phyloP scores from a whole-genome alignment of 2,888 invertebrate genomes.

The Drosophila barbarae region DNA sequence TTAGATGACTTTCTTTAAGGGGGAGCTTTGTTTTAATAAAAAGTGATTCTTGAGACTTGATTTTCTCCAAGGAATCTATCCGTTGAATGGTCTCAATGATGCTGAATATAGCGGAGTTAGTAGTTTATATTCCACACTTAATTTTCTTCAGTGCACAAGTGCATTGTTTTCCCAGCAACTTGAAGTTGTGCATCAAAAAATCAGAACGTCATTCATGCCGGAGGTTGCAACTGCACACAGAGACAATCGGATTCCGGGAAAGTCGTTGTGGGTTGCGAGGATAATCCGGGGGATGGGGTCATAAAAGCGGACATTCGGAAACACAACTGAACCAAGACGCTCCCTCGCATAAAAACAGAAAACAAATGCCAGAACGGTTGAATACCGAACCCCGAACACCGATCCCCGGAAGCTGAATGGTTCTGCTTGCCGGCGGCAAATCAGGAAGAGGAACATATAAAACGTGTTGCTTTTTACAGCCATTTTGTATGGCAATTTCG shows the following conservation, averaged over 20 bases:
- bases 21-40: neutral
- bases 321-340: constrained; percentile 27
- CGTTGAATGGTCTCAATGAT: neutral
- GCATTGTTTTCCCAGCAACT: constrained; percentile 6
- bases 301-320: constrained; percentile 36
- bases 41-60: too few species aligned
- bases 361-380: constrained; percentile 8
- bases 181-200: constrained; percentile 49
- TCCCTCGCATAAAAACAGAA: constrained; percentile 28
- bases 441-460: constrained; percentile 21
- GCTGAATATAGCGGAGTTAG: neutral
- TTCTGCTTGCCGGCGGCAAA: constrained; percentile 4
- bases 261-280: constrained; percentile 7
- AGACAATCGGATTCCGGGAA: constrained; percentile 24
- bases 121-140: neutral
- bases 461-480: constrained; percentile 48
- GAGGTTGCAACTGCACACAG: constrained; percentile 30
- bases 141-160: neutral
- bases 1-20: neutral
- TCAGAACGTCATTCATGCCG: constrained; percentile 31
- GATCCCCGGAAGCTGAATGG: neutral
- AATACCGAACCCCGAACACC: neutral
- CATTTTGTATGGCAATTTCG: constrained; percentile 57
- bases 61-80: neutral
- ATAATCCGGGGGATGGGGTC: constrained; percentile 18